Evolutionary conservation across 2,113 vertebrate species (phyloP).

Genomic region (Sebastes schlegelii): DNA sequence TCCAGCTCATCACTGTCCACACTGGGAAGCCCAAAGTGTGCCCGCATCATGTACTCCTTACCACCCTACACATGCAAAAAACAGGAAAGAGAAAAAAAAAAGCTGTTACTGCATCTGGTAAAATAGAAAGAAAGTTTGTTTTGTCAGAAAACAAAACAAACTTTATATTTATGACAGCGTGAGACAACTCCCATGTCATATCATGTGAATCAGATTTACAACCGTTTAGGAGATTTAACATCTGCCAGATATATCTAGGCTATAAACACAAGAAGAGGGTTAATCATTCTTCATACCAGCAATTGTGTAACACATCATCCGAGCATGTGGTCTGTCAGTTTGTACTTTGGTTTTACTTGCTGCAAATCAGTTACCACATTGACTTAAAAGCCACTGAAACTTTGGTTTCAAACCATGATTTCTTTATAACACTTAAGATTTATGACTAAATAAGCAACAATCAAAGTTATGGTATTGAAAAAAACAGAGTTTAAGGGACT

Average conservation of each 20-base stretch:
- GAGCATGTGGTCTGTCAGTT: background rate
- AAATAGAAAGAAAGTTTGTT: slow-evolving; percentile 26
- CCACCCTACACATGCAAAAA: slow-evolving; percentile 78
- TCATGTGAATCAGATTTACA: slow-evolving; percentile 1
- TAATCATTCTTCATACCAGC: slow-evolving; percentile 43
- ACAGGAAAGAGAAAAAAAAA: slow-evolving; percentile 22
- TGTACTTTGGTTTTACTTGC: slow-evolving; percentile 23
- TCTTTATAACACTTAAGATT: background rate
- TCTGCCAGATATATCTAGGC: background rate
- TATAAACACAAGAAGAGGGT: slow-evolving; percentile 36
- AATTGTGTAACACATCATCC: background rate
- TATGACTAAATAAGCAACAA: background rate
- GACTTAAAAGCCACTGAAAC: background rate
- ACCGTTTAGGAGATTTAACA: background rate
- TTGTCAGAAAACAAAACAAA: slow-evolving; percentile 37
- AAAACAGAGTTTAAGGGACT: background rate
- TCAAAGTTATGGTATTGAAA: background rate
- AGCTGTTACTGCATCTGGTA: slow-evolving; percentile 4
- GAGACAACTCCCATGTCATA: slow-evolving; percentile 24
- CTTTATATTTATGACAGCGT: slow-evolving; percentile 4
- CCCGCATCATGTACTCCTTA: slow-evolving; percentile 87
- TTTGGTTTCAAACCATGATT: background rate
- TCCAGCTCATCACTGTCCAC: slow-evolving; percentile 84
- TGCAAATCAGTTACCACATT: background rate
- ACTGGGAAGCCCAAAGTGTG: slow-evolving; percentile 87